Percentiles rank a stretch among this genome's conserved stretches.
Evolutionary conservation across 2,113 vertebrate species (phyloP).

Genomic region (Cynocephalus volans): DNA sequence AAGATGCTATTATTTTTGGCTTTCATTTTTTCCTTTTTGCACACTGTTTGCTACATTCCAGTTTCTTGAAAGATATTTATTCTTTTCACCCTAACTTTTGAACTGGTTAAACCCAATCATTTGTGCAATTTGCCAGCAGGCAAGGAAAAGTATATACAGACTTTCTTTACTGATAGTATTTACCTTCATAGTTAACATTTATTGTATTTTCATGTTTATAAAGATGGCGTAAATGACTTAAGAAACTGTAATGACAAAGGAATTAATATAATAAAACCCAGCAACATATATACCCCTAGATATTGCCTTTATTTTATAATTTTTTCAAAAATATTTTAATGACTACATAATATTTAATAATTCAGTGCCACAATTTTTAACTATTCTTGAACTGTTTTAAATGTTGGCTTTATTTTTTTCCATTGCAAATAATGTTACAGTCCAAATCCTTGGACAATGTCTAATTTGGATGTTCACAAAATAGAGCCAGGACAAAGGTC

Average conservation of each 20-base stretch:
- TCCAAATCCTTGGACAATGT: neutral
- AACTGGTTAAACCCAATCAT: slow-evolving; percentile 24
- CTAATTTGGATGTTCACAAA: neutral
- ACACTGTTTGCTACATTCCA: neutral
- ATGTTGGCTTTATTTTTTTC: neutral
- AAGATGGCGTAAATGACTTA: neutral
- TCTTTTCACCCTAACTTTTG: neutral
- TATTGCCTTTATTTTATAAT: slow-evolving; percentile 35
- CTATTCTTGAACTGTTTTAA: neutral
- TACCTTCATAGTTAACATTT: slow-evolving; percentile 45
- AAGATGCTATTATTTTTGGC: neutral
- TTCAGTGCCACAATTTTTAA: neutral
- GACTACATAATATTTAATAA: neutral
- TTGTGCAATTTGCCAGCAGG: neutral
- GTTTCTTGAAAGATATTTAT: slow-evolving; percentile 31
- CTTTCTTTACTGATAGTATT: slow-evolving; percentile 18
- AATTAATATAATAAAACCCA: neutral
- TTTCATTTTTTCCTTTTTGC: neutral
- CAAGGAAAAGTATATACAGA: neutral
- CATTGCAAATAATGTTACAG: neutral
- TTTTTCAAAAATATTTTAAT: neutral
- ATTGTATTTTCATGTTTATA: slow-evolving; percentile 38
- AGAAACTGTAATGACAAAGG: neutral
- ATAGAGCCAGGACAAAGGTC: neutral
- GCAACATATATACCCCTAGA: neutral